Evolutionary conservation across 2,113 vertebrate species (phyloP).

Genomic region (Hyperopisus bebe): DNA sequence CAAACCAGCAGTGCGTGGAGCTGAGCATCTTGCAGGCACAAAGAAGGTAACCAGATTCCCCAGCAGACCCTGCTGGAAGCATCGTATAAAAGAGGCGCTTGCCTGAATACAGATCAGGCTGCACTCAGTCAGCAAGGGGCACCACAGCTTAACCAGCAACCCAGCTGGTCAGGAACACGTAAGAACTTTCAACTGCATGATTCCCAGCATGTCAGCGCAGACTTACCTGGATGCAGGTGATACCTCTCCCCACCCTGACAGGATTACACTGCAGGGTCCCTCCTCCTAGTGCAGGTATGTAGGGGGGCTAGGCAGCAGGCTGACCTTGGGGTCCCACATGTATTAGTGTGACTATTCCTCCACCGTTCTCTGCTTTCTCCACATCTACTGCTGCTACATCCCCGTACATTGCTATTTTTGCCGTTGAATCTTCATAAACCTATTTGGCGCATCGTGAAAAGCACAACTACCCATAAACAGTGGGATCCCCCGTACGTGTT

Average conservation of each 20-base stretch:
- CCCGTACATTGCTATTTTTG: neutral
- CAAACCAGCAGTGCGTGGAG: neutral
- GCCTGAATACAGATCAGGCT: neutral
- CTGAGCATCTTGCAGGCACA: neutral
- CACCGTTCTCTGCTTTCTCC: neutral
- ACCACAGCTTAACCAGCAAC: neutral
- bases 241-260: too few relatives aligned
- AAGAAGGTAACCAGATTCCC: neutral
- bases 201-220: neutral
- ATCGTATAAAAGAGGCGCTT: neutral
- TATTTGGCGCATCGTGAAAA: neutral
- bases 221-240: too few relatives aligned
- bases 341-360: neutral
- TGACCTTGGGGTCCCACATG: neutral
- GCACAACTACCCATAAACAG: neutral
- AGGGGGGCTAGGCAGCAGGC: neutral
- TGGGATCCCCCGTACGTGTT: neutral
- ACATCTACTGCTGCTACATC: neutral
- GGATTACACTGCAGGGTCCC: too few relatives aligned
- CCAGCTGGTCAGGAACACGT: neutral
- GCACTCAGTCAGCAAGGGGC: neutral
- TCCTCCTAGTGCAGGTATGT: too few relatives aligned
- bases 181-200: neutral
- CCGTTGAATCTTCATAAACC: neutral
- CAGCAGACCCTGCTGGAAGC: neutral